These are phyloP conservation scores for Hepsetus odoe DNA, from an alignment of 2,113 vertebrate species.

Conservation along the genomic window DNA sequence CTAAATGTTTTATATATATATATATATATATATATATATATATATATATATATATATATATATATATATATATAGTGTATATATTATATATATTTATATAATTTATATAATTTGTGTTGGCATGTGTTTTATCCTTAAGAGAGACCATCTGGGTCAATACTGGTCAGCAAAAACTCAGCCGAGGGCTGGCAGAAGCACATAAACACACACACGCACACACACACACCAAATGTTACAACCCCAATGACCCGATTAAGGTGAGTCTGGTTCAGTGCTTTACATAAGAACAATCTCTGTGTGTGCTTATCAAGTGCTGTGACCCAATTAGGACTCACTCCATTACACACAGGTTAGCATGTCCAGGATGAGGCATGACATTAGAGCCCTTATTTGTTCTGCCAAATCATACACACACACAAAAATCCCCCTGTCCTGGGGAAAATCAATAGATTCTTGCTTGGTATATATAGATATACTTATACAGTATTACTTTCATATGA, in stretches of 20 bases:
- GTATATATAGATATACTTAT: too few relatives aligned
- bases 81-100: too few relatives aligned
- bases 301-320: constrained; percentile 2
- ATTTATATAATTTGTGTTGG: background rate
- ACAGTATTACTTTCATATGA: too few relatives aligned
- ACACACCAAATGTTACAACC: constrained; percentile 13
- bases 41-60: too few relatives aligned
- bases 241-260: background rate
- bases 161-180: background rate
- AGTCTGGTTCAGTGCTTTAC: background rate
- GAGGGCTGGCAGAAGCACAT: background rate
- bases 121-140: background rate
- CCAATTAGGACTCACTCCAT: background rate
- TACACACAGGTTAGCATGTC: background rate
- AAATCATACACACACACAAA: constrained; percentile 3
- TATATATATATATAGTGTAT: too few relatives aligned
- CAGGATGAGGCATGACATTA: background rate
- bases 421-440: too few relatives aligned
- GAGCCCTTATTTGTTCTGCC: background rate
- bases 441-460: too few relatives aligned
- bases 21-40: too few relatives aligned
- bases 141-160: constrained; percentile 4
- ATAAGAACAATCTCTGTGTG: background rate
- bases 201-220: background rate
- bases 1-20: too few relatives aligned